Evolutionary conservation across 2,888 invertebrate genomes (phyloP).

Genomic region (Meganola albula): DNA sequence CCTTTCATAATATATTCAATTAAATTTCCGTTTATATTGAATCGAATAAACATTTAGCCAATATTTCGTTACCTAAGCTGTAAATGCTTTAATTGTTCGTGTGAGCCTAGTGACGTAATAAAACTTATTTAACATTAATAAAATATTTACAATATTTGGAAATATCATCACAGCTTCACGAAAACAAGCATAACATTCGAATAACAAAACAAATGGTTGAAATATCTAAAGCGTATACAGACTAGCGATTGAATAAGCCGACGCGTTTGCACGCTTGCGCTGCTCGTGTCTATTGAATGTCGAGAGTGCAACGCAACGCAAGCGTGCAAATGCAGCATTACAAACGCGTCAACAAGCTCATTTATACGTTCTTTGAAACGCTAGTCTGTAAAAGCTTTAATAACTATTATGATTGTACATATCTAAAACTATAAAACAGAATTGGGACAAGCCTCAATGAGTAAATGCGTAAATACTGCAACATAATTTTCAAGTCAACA

Average conservation of each 20-base stretch:
- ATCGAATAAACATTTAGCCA: conserved; percentile 76
- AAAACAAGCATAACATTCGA: conserved; percentile 72
- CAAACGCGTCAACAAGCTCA: too few relatives aligned
- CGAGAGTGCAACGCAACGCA: too few relatives aligned
- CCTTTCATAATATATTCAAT: conserved; percentile 66
- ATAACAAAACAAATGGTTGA: conserved; percentile 64
- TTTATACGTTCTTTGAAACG: too few relatives aligned
- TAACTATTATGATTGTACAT: conserved; percentile 47
- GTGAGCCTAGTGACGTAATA: conserved; percentile 70
- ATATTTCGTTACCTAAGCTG: conserved; percentile 65
- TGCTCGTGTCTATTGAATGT: too few relatives aligned
- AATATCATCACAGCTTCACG: conserved; percentile 76
- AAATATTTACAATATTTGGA: conserved; percentile 76
- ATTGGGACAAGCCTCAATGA: conserved; percentile 48
- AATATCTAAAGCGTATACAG: too few relatives aligned
- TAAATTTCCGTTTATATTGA: conserved; percentile 72
- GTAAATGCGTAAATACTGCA: conserved; percentile 74
- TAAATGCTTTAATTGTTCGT: conserved; percentile 65
- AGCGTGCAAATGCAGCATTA: too few relatives aligned
- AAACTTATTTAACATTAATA: conserved; percentile 68
- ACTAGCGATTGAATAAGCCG: too few relatives aligned
- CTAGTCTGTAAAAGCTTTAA: too few relatives aligned
- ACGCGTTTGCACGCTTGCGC: too few relatives aligned
- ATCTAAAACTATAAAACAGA: conserved; percentile 65
- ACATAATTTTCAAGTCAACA: conserved; percentile 23